Conservation (phyloP, 2,113 vertebrate genomes). For the Gadus macrocephalus region DNA sequence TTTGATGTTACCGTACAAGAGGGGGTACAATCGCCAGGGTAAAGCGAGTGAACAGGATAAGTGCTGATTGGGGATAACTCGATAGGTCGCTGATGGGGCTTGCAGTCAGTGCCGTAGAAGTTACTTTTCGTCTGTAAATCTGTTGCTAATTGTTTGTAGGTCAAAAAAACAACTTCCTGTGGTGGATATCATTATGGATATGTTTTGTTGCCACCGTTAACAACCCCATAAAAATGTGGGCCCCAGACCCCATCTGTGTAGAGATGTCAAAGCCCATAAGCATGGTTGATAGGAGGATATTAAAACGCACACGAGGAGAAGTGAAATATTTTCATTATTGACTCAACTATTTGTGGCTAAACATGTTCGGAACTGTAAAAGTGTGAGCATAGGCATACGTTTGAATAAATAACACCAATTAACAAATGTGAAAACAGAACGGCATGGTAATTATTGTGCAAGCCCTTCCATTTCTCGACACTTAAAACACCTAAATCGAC, state of each 20-base stretch:
- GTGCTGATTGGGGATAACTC: background rate
- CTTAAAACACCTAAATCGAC: slow-evolving; percentile 64
- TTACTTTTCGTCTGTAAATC: background rate
- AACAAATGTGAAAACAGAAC: slow-evolving; percentile 59
- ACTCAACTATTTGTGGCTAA: slow-evolving; percentile 41
- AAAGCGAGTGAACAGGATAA: background rate
- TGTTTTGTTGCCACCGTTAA: slow-evolving; percentile 21
- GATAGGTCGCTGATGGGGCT: background rate
- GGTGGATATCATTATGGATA: slow-evolving; percentile 23
- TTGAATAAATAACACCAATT: slow-evolving; percentile 63
- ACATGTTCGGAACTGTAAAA: slow-evolving; percentile 50
- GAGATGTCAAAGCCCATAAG: slow-evolving; percentile 53
- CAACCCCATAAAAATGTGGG: slow-evolving; percentile 26
- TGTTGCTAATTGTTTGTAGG: background rate
- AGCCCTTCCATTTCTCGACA: slow-evolving; percentile 67
- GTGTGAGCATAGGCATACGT: slow-evolving; percentile 24
- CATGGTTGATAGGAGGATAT: slow-evolving; percentile 58
- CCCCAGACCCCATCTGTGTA: slow-evolving; percentile 56
- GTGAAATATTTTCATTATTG: slow-evolving; percentile 59
- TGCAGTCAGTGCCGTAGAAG: background rate
- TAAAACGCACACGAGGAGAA: slow-evolving; percentile 58
- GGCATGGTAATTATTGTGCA: slow-evolving; percentile 65
- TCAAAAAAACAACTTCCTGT: slow-evolving; percentile 13
- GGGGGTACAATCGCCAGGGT: background rate
- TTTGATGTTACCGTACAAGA: slow-evolving; percentile 1